These are phyloP conservation scores for Eira barbara DNA, from an alignment of 2,113 vertebrate species.

Conservation along the genomic window DNA sequence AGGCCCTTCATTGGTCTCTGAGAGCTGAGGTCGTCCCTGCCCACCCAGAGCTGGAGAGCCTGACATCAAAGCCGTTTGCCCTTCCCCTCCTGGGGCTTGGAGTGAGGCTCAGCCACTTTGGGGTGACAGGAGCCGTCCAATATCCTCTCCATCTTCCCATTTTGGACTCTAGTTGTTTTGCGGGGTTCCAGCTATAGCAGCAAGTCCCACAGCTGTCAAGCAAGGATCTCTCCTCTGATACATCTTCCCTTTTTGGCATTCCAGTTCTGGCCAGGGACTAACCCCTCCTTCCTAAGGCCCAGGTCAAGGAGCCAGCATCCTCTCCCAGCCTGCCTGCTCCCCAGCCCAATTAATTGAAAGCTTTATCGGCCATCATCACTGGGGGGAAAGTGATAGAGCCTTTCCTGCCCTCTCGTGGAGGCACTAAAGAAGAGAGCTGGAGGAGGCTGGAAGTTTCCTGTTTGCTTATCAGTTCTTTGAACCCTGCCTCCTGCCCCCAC, in stretches of 20 bases:
- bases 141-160: neutral
- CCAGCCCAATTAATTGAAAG: conserved; percentile 17
- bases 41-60: neutral
- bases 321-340: neutral
- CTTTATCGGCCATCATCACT: conserved; percentile 13
- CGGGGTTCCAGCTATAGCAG: neutral
- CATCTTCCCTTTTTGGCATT: neutral
- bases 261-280: neutral
- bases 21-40: neutral
- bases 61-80: neutral
- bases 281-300: neutral
- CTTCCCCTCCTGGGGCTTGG: neutral
- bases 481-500: neutral
- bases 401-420: neutral
- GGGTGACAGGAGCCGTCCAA: neutral
- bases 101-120: neutral
- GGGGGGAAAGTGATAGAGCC: neutral
- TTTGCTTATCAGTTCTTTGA: neutral
- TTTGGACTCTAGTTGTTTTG: neutral
- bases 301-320: conserved; percentile 19
- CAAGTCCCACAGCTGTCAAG: neutral
- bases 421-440: neutral
- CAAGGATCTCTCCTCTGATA: neutral
- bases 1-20: neutral
- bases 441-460: neutral